phyloP scores from a whole-genome alignment of 2,113 vertebrate species.

The Dipodomys ordii region DNA sequence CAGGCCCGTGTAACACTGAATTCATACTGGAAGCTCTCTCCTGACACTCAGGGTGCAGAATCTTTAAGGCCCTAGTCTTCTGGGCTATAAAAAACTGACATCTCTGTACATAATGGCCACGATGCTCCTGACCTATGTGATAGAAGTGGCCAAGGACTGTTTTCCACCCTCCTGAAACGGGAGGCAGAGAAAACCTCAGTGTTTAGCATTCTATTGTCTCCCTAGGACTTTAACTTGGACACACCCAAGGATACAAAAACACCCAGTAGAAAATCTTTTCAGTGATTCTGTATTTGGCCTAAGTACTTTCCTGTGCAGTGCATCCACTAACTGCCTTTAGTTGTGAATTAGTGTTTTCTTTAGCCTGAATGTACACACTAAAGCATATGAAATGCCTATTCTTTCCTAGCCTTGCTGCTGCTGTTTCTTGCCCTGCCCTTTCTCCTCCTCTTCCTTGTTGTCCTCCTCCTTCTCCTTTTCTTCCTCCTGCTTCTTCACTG shows the following conservation, averaged over 20 bases:
- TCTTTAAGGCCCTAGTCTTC: not conserved
- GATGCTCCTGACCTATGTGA: not conserved
- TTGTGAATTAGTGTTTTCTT: slow-evolving; percentile 8
- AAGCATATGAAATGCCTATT: slow-evolving; percentile 23
- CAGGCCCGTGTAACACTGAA: not conserved
- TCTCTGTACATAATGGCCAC: rapidly evolving
- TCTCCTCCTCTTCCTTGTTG: not conserved
- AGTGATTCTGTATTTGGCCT: not conserved
- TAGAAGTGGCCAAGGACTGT: not conserved
- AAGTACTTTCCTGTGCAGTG: not conserved
- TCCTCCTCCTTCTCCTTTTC: too few species aligned
- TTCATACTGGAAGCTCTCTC: slow-evolving; percentile 59
- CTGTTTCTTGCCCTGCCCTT: not conserved
- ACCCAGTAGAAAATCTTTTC: not conserved
- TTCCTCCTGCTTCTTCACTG: too few species aligned
- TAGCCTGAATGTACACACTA: not conserved
- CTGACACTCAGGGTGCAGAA: not conserved
- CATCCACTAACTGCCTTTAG: not conserved
- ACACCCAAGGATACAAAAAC: not conserved
- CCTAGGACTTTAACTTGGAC: not conserved
- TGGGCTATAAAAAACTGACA: not conserved
- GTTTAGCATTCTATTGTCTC: not conserved
- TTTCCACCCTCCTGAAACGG: not conserved
- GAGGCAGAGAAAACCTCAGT: not conserved
- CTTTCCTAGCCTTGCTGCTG: not conserved